Conservation (phyloP, 2,113 vertebrate genomes). For the Marcusenius ussheri region DNA sequence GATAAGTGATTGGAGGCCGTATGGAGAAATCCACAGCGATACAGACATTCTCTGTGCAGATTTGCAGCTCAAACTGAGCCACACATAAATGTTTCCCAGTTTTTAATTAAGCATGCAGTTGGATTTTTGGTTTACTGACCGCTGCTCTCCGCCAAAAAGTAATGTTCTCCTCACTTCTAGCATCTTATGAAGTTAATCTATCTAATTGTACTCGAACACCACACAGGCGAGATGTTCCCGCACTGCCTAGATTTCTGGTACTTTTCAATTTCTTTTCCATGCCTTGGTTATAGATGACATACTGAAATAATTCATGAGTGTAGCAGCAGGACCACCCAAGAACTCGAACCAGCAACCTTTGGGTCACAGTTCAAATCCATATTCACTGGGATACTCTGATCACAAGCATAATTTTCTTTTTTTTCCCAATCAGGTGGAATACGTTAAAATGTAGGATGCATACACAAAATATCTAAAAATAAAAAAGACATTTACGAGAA, state of each 20-base stretch:
- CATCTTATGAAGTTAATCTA: background rate
- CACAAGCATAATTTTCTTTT: background rate
- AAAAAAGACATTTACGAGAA: background rate
- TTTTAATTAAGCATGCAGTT: conserved; percentile 18
- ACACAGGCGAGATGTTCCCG: background rate
- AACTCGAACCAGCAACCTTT: background rate
- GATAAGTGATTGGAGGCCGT: conserved; percentile 29
- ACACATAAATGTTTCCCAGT: background rate
- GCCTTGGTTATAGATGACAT: background rate
- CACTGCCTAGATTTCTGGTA: background rate
- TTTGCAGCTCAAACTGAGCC: conserved; percentile 18
- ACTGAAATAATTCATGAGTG: background rate
- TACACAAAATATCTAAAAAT: background rate
- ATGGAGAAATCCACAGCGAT: conserved; percentile 17
- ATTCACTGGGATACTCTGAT: background rate
- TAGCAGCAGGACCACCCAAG: background rate
- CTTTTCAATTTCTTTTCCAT: background rate
- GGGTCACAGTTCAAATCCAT: background rate
- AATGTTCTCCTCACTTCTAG: background rate
- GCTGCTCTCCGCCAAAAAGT: background rate
- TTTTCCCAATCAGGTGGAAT: background rate
- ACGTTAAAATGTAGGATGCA: background rate
- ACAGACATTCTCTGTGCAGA: conserved; percentile 8
- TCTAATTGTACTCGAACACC: background rate
- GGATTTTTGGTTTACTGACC: background rate